Evolutionary conservation across 2,797 vertebrate species (phyloP).

Genomic region (Sylvilagus floridanus): DNA sequence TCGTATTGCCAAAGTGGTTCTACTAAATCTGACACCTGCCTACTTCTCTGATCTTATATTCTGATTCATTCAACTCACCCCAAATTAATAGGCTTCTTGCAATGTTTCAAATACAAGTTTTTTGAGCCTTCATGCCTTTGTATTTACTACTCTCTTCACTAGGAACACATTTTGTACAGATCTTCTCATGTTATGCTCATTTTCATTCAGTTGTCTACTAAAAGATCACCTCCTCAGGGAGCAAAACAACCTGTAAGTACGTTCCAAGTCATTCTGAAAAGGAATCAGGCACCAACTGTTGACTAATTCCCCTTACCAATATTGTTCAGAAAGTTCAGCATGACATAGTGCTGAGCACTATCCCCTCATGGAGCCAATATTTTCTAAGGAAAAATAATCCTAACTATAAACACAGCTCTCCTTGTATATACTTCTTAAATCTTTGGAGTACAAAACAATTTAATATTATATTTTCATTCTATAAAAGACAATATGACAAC

Average conservation of each 20-base stretch:
- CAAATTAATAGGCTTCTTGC: neutral
- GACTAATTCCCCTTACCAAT: neutral
- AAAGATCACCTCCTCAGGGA: slow-evolving; percentile 43
- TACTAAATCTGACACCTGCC: neutral
- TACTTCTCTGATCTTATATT: slow-evolving; percentile 1
- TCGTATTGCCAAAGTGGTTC: neutral
- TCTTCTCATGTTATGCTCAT: neutral
- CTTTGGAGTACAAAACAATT: neutral
- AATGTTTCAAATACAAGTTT: slow-evolving; percentile 49
- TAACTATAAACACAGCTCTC: neutral
- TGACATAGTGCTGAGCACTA: neutral
- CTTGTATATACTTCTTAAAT: slow-evolving; percentile 1
- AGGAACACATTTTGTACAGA: neutral
- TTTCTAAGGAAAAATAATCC: neutral
- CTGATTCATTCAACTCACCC: neutral
- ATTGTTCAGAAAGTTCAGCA: neutral
- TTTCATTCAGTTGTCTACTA: slow-evolving; percentile 38
- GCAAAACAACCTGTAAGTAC: neutral
- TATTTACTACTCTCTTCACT: slow-evolving; percentile 14
- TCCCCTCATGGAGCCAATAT: neutral
- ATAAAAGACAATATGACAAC: neutral
- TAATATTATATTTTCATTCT: neutral
- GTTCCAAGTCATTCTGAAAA: neutral
- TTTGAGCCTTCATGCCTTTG: neutral
- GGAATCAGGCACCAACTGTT: slow-evolving; percentile 4